Conservation (phyloP, 2,888 invertebrate species). For the Listrodromus nycthemerus region DNA sequence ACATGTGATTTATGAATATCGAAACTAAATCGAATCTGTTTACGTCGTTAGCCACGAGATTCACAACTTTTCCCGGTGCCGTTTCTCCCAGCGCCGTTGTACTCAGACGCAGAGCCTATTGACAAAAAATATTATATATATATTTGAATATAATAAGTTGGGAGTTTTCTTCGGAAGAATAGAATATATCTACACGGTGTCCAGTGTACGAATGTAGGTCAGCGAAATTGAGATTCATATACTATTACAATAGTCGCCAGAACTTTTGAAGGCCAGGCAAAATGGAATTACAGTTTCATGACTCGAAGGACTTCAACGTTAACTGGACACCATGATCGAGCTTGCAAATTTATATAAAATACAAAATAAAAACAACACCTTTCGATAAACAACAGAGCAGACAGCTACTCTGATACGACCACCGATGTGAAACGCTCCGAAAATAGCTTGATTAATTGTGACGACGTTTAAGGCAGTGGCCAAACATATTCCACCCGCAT, state of each 20-base stretch:
- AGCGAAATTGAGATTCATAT: no score
- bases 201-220: no score
- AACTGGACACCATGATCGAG: no score
- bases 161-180: background rate
- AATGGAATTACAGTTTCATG: no score
- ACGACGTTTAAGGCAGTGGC: conserved; percentile 85
- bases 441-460: conserved; percentile 88
- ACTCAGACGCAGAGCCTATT: conserved; percentile 87
- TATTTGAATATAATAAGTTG: background rate
- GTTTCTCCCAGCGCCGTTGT: conserved; percentile 91
- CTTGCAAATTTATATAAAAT: background rate
- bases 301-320: no score
- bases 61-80: conserved; percentile 86
- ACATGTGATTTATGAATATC: conserved; percentile 95
- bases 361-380: conserved; percentile 85
- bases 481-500: conserved; percentile 80
- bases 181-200: background rate
- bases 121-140: no score
- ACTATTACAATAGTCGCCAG: no score
- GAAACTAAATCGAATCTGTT: conserved; percentile 96
- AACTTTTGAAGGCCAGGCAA: no score
- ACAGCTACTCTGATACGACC: conserved; percentile 93
- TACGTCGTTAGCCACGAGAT: conserved; percentile 93
- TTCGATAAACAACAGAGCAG: conserved; percentile 93
- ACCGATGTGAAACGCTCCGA: conserved; percentile 90